Evolutionary conservation across 2,113 vertebrate genomes (phyloP).

Genomic region (Hippocampus abdominalis): DNA sequence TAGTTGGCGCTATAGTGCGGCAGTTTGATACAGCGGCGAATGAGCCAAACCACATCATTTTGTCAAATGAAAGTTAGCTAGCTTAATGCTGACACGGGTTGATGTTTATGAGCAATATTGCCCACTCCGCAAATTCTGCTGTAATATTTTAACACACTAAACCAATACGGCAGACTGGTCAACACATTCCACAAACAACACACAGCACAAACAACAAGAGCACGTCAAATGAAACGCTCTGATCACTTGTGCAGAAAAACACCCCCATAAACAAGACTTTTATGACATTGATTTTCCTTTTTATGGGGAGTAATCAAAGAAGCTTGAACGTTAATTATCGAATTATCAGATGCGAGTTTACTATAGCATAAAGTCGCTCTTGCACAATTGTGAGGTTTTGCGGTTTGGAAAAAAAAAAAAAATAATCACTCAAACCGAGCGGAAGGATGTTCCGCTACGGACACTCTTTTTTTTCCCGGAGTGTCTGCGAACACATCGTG

Average conservation of each 20-base stretch:
- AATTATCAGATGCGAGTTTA: neutral
- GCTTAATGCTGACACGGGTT: too few relatives aligned
- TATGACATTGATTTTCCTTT: neutral
- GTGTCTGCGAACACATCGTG: neutral
- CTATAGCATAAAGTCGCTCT: neutral
- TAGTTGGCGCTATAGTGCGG: too few relatives aligned
- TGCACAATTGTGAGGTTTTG: neutral
- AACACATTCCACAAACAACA: neutral
- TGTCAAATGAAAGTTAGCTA: too few relatives aligned
- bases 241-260: slow-evolving; percentile 2
- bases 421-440: neutral
- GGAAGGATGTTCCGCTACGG: neutral
- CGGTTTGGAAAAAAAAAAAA: neutral
- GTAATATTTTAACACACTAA: neutral
- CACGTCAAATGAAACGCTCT: neutral
- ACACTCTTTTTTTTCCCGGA: neutral
- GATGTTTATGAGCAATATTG: too few relatives aligned
- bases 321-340: slow-evolving; percentile 1
- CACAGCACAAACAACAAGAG: neutral
- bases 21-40: too few relatives aligned
- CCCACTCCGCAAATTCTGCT: too few relatives aligned
- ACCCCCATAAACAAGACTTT: slow-evolving; percentile 1
- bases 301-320: neutral
- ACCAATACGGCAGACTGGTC: neutral
- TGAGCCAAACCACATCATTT: too few relatives aligned